Conservation (phyloP, 2,888 invertebrate genomes). For the Priocnemis perturbator region DNA sequence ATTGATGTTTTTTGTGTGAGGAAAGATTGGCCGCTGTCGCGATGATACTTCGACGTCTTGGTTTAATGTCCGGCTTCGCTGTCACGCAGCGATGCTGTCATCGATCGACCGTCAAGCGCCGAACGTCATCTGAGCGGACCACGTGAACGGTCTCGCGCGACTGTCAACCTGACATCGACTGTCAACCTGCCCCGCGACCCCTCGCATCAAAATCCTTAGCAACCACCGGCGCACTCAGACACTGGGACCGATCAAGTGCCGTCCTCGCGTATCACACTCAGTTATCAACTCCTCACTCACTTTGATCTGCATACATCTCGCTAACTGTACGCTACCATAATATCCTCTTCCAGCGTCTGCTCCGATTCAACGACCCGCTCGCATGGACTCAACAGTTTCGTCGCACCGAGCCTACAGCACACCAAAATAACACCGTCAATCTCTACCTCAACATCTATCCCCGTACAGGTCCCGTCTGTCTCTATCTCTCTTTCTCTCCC, state of each 20-base stretch:
- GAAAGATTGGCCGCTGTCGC: no score
- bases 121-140: background rate
- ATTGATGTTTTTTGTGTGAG: no score
- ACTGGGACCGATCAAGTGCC: slow-evolving; percentile 1
- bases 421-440: no score
- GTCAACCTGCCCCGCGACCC: slow-evolving; percentile 11
- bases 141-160: background rate
- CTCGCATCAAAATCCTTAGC: background rate
- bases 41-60: no score
- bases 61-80: background rate
- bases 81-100: slow-evolving; percentile 7
- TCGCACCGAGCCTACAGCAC: no score
- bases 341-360: no score
- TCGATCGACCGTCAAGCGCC: background rate
- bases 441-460: no score
- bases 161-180: slow-evolving; percentile 8
- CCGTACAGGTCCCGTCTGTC: background rate
- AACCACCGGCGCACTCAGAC: slow-evolving; percentile 4
- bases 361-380: no score
- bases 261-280: slow-evolving; percentile 4
- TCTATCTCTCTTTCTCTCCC: background rate
- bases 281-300: no score
- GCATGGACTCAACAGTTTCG: no score
- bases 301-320: no score
- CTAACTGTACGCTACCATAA: no score